Base-by-base conservation (phyloP, 64 coral and sea anemone species). In the Montipora cactus region DNA sequence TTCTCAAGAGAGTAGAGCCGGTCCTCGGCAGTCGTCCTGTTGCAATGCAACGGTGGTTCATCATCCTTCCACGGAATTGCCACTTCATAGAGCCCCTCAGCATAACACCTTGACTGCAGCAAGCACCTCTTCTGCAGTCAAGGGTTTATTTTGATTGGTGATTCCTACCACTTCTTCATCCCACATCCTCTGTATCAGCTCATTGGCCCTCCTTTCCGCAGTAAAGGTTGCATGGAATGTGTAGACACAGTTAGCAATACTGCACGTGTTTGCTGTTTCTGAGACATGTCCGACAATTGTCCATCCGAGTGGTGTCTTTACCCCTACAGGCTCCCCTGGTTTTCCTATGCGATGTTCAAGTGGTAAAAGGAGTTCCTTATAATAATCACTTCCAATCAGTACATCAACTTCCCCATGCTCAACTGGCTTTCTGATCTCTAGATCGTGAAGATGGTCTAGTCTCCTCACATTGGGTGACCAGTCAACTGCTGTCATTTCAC, bases 131-230 rank as follows among this genome's bases (percentile, higher is more conserved):
- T 84, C 77, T 22, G 48, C 10, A 21, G 61, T 81, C 58, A 79
- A 71, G 10, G 81, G 79, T 21, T 69, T 69, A 0, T 72, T 49
- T 0, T 69, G 44, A n/a, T 73, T 77, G n/a, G 20, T 55, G 10
- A 91, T 49, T 18, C 89, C 95, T 3, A 94, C 48, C 44, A 66
- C 71, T 8, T 94, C 88, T 25, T 89, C 92, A 22, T 94, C 95
- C 95, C 92, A 97, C 8, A 97, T 89, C 57, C 77, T 94, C 23
- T 51, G 69, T 79, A 95, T 69, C 45, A 85, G 47, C 7, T 96
- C 82, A 87, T 92, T 48, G 4, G 80, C 74, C 19, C 79, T 15
- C 16, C 46, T 21, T 61, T 80, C 78, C 13, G 80, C 28, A 5
- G 78, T 89, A 74, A 74, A 15, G 21, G 7, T 57, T 18, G 51